These are phyloP conservation scores for Suncus etruscus DNA, from an alignment of 2,113 vertebrate genomes.

Conservation along the genomic window DNA sequence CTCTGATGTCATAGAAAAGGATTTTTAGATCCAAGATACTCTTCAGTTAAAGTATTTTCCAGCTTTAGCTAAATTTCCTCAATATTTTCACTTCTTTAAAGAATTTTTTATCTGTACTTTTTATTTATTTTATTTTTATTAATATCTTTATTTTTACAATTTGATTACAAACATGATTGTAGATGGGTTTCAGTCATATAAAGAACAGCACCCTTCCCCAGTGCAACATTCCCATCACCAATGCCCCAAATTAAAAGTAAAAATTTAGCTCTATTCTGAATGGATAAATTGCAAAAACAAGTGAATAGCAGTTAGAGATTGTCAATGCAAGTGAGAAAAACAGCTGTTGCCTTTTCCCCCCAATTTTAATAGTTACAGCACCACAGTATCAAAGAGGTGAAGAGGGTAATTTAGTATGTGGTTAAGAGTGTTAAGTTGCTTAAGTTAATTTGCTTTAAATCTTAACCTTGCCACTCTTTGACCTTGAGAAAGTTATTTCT, in stretches of 20 bases:
- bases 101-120: background rate
- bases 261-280: constrained; percentile 69
- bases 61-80: constrained; percentile 2
- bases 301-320: constrained; percentile 61
- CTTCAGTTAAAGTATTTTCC: constrained; percentile 32
- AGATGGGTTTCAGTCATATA: too few species aligned
- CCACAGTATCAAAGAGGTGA: constrained; percentile 45
- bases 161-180: too few species aligned
- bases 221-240: too few species aligned
- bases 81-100: constrained; percentile 41
- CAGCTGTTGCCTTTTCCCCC: constrained; percentile 72
- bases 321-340: constrained; percentile 73
- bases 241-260: background rate
- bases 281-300: constrained; percentile 80
- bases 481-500: constrained; percentile 64
- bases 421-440: constrained; percentile 50
- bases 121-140: too few species aligned
- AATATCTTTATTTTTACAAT: too few species aligned
- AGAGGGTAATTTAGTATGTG: constrained; percentile 59
- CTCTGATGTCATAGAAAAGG: background rate
- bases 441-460: constrained; percentile 56
- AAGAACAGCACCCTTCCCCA: too few species aligned
- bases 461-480: constrained; percentile 37
- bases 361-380: constrained; percentile 65
- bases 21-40: background rate